Percentiles rank a stretch among this genome's conserved stretches.
Evolutionary conservation across 2,888 invertebrate genomes (phyloP).

Genomic region (Trichogramma dendrolimi): DNA sequence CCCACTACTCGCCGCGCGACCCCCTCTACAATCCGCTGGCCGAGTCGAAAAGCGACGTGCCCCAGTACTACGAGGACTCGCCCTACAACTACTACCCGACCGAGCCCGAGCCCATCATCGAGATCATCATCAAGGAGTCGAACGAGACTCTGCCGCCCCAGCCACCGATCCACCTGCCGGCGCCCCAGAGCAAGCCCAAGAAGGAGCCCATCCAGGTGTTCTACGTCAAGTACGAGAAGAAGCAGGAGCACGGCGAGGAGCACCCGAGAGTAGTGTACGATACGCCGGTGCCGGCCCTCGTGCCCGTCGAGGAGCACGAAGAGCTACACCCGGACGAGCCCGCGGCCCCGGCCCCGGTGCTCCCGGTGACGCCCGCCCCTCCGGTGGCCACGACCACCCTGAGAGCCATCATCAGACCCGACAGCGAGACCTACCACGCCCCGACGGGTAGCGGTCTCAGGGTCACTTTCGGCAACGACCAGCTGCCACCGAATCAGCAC

Average conservation of each 20-base stretch:
- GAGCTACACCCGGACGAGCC: conserved; percentile 43
- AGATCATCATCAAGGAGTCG: conserved; percentile 87
- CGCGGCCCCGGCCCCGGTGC: conserved; percentile 50
- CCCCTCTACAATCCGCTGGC: conserved; percentile 66
- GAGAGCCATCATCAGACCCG: conserved; percentile 79
- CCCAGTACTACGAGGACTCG: conserved; percentile 39
- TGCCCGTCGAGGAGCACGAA: conserved; percentile 66
- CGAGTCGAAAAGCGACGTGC: conserved; percentile 54
- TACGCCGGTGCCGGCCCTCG: conserved; percentile 73
- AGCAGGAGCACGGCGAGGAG: conserved; percentile 69
- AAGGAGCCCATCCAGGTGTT: conserved; percentile 87
- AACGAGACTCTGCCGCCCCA: conserved; percentile 74
- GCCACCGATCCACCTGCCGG: conserved; percentile 54
- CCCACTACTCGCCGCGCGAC: conserved; percentile 75
- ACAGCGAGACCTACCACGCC: conserved; percentile 74
- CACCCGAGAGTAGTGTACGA: conserved; percentile 75
- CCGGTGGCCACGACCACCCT: conserved; percentile 72
- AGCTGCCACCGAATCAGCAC: conserved; percentile 48
- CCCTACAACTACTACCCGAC: conserved; percentile 48
- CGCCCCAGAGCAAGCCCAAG: conserved; percentile 52
- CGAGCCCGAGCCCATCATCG: conserved; percentile 85
- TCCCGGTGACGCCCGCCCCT: conserved; percentile 54
- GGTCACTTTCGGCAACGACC: conserved; percentile 73
- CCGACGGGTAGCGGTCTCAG: conserved; percentile 76
- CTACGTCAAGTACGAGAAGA: conserved; percentile 81